phyloP scores from a whole-genome alignment of 1,140 invertebrate genomes.

The Trichomalopsis sarcophagae region DNA sequence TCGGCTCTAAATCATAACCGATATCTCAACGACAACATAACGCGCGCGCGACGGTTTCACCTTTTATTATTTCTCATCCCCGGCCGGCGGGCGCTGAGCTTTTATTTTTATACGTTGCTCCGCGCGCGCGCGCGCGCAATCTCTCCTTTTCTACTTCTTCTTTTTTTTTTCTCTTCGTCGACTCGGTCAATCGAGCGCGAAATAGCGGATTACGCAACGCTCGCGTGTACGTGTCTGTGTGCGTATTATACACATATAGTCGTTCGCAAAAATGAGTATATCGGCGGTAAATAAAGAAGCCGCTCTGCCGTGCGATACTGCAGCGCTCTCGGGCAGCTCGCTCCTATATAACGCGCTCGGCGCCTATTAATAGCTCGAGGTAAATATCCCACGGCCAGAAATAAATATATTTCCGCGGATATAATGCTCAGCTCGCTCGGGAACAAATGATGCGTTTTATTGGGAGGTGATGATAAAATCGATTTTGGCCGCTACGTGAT shows the following conservation, averaged over 20 bases:
- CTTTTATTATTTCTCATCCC: neutral
- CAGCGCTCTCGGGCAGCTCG: neutral
- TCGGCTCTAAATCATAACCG: neutral
- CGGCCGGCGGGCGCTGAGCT: too few relatives aligned
- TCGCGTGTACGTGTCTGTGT: neutral
- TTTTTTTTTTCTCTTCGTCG: too few relatives aligned
- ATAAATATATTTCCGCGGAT: slow-evolving; percentile 1
- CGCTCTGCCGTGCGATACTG: neutral
- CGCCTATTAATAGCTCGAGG: neutral
- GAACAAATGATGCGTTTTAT: neutral
- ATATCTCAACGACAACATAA: neutral
- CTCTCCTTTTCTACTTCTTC: neutral
- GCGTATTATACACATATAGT: neutral
- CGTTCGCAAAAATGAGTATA: neutral
- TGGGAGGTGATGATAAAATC: neutral
- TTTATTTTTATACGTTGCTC: too few relatives aligned
- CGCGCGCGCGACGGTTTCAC: neutral
- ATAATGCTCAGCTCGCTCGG: neutral
- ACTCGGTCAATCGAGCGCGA: neutral
- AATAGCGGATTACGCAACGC: neutral
- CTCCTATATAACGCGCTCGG: too few relatives aligned
- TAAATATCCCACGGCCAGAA: neutral
- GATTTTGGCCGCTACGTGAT: neutral
- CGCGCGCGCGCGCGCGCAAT: too few relatives aligned
- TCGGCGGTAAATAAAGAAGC: neutral